Conservation (phyloP, 2,888 invertebrate genomes). For the Argyra leucocephala region DNA sequence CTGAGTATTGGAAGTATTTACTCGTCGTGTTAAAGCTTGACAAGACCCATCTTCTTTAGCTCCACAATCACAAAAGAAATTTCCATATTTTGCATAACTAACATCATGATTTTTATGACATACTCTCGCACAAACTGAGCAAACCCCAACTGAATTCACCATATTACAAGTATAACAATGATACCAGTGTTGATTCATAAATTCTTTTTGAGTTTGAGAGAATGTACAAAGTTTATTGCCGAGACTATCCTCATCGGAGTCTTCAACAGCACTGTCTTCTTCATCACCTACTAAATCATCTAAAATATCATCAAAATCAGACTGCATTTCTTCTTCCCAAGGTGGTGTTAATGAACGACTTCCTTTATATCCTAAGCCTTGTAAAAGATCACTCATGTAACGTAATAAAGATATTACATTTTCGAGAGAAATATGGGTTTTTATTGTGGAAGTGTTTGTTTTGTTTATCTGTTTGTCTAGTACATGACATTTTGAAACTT, state of each 20-base stretch:
- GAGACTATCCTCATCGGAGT: conserved; percentile 43
- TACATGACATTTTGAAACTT: conserved; percentile 51
- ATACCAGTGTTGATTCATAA: conserved; percentile 98
- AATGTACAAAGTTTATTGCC: conserved; percentile 81
- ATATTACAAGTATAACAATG: conserved; percentile 98
- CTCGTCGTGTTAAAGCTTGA: conserved; percentile 46
- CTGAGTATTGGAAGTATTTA: conserved; percentile 21
- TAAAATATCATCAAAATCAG: conserved; percentile 69
- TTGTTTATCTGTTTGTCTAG: conserved; percentile 31
- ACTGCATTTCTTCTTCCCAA: conserved; percentile 69
- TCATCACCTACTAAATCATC: conserved; percentile 87
- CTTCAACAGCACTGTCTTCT: conserved; percentile 82
- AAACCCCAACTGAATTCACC: conserved; percentile 94
- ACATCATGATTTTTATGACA: conserved; percentile 95
- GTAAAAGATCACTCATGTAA: conserved; percentile 64
- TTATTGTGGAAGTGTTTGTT: conserved; percentile 24
- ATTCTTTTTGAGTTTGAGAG: conserved; percentile 92
- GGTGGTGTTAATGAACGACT: conserved; percentile 56
- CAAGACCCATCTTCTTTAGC: conserved; percentile 84
- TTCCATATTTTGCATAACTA: conserved; percentile 94
- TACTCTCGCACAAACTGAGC: conserved; percentile 93
- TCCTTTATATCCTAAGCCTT: conserved; percentile 38
- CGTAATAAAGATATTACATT: conserved; percentile 75
- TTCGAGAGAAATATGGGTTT: conserved; percentile 49
- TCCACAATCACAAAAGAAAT: conserved; percentile 99